Base-by-base conservation (phyloP, 2,797 vertebrate species). In the Cyprinodon diabolis region DNA sequence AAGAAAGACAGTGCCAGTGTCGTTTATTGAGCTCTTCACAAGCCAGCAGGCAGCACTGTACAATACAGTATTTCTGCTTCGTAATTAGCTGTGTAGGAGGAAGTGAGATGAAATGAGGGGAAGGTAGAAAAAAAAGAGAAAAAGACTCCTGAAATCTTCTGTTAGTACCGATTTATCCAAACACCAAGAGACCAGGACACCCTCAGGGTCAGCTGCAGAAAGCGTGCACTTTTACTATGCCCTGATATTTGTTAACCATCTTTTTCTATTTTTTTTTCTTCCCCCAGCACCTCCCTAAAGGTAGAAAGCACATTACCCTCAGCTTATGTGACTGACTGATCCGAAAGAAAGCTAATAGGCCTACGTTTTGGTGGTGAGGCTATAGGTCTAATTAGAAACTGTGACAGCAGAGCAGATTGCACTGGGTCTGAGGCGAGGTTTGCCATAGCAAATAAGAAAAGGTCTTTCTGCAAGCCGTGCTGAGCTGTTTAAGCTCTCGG, bases 61-160 rank as follows among this genome's bases (percentile, higher is more conserved):
- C 77, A 69, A 55, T 68, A 74, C 78, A 72, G 79, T 68, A 74
- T 77, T 79, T 76, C 66, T 76, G 30, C 8, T 76, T 82, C 68
- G 72, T 80, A 87, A 91, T 90, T 87, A 84, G 74, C 76, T 65
- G 62, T 77, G 87, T 89, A 77, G 84, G 86, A 86, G 82, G 81
- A 86, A 77, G 84, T 72, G 68, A 87, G 83, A 89, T 73, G 81
- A 84, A 69, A 74, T 25, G 72, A 82, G 75, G 82, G 79, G 75
- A 56, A 83, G 70, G 82, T 76, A 62, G 37, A 72, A 48, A 72
- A 45, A 45, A 78, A 63, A 67, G 76, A 72, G 17, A 40, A 75
- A 13, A 58, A 76, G 63, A 71, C 21, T 58, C 58, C 25, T 72
- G 52, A 82, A 83, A 72, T 75, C 52, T 52, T 79, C 60, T 56